These are phyloP conservation scores for Melozone crissalis DNA, from an alignment of 2,113 vertebrate species.

Conservation along the genomic window DNA sequence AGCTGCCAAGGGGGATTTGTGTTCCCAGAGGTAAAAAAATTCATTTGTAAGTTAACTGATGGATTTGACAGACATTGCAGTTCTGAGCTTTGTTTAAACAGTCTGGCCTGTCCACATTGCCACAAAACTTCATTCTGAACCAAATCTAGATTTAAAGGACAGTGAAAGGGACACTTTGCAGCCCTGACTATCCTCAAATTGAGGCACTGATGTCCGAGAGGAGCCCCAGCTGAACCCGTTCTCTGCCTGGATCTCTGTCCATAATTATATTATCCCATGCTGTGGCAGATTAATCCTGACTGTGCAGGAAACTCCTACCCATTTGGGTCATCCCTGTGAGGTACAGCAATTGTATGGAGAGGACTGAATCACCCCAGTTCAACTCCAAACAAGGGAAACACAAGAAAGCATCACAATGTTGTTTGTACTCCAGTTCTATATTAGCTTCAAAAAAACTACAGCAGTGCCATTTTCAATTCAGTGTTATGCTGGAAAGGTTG, in stretches of 20 bases:
- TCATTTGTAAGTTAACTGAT: not conserved
- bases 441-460: constrained; percentile 65
- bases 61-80: not conserved
- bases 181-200: not conserved
- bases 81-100: not conserved
- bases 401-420: constrained; percentile 27
- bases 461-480: constrained; percentile 75
- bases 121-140: not conserved
- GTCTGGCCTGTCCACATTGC: not conserved
- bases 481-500: constrained; percentile 78
- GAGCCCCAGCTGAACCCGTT: not conserved
- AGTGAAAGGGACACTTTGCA: not conserved
- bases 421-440: constrained; percentile 39
- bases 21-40: not conserved
- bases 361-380: not conserved
- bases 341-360: not conserved
- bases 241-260: constrained; percentile 4
- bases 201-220: not conserved
- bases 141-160: not conserved
- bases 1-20: not conserved
- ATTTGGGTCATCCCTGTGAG: constrained; percentile 19
- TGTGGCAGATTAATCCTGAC: constrained; percentile 44
- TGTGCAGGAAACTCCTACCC: constrained; percentile 54
- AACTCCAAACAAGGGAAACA: constrained; percentile 22
- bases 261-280: constrained; percentile 22